Percentiles rank a stretch among this genome's conserved stretches.
phyloP scores from a whole-genome alignment of 2,113 vertebrate genomes.

The Cyphomyrus plagiostoma region DNA sequence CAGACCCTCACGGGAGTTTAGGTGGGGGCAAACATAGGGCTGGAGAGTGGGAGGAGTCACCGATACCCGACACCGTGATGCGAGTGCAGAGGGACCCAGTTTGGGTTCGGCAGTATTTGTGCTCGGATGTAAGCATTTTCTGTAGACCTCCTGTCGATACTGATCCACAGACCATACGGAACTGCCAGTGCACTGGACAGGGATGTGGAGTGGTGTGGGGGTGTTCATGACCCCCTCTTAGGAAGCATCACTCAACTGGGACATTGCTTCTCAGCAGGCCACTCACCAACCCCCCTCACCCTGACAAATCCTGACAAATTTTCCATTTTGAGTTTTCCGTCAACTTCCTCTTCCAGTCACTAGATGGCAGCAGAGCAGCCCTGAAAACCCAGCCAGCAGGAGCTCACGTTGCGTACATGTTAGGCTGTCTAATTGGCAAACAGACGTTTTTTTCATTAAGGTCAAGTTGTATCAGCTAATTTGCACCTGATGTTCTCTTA shows the following conservation, averaged over 20 bases:
- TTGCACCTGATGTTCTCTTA: slow-evolving; percentile 68
- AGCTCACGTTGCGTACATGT: slow-evolving; percentile 23
- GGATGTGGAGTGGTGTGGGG: not conserved
- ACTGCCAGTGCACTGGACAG: too few relatives aligned
- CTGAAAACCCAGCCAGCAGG: not conserved
- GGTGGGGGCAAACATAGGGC: slow-evolving; percentile 12
- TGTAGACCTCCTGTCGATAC: not conserved
- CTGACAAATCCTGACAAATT: not conserved
- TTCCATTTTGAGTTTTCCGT: slow-evolving; percentile 1
- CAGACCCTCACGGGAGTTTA: slow-evolving; percentile 27
- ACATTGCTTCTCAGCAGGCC: not conserved
- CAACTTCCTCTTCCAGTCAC: slow-evolving; percentile 40
- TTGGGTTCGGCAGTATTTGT: not conserved
- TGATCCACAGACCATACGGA: not conserved
- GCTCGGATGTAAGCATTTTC: not conserved
- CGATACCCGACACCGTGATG: slow-evolving; percentile 27
- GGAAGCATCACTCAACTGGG: not conserved
- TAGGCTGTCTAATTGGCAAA: slow-evolving; percentile 42
- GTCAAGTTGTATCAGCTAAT: slow-evolving; percentile 54
- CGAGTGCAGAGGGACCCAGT: not conserved
- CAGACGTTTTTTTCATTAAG: slow-evolving; percentile 48
- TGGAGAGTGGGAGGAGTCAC: slow-evolving; percentile 12
- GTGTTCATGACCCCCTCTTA: not conserved
- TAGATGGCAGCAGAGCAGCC: slow-evolving; percentile 48
- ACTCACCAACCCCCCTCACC: not conserved